A percentile compares a stretch with the other conserved stretches of the same genome.
Conservation (phyloP, 2,113 vertebrate genomes). For the Hyaena hyaena region DNA sequence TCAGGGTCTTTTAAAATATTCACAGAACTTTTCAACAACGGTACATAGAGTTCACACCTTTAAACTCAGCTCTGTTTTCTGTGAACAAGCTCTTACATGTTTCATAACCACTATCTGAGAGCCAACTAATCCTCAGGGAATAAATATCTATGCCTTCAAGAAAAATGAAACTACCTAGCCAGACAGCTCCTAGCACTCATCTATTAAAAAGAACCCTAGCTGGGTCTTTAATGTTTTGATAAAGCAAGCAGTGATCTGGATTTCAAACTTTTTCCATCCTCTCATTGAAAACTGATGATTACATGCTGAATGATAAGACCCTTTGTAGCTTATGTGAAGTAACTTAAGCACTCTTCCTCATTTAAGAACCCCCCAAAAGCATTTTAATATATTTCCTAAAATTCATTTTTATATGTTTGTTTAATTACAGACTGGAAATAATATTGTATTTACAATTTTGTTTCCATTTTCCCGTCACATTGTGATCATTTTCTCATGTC, state of each 20-base stretch:
- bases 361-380: background rate
- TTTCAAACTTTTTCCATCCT: background rate
- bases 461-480: slow-evolving; percentile 44
- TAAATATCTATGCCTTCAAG: background rate
- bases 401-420: background rate
- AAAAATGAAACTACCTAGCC: background rate
- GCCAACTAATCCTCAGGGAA: background rate
- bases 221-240: background rate
- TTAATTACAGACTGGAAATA: slow-evolving; percentile 36
- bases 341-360: background rate
- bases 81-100: background rate
- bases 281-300: background rate
- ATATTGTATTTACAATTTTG: slow-evolving; percentile 9
- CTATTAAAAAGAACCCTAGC: background rate
- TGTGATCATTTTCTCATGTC: slow-evolving; percentile 30
- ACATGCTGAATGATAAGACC: background rate
- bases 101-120: background rate
- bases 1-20: background rate
- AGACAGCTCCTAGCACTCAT: background rate
- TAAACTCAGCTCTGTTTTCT: background rate
- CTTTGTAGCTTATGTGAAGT: background rate
- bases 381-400: background rate
- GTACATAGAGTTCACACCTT: background rate
- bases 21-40: background rate
- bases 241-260: background rate